Evolutionary conservation across 2,888 invertebrate species (phyloP), one percentile per base, ranked within the genome.

Genomic region (Lasioglossum calceatum): DNA sequence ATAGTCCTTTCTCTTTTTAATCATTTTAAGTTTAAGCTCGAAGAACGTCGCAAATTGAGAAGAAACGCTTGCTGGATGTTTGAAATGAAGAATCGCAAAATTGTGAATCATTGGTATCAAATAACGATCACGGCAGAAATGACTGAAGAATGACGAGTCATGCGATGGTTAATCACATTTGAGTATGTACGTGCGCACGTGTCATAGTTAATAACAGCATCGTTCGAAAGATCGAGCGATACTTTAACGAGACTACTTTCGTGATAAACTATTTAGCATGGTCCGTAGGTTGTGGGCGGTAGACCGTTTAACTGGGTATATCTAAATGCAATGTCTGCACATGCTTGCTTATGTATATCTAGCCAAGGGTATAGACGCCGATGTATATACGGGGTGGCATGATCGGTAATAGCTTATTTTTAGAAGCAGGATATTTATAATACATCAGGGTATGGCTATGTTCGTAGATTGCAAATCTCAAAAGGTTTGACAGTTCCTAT

Each of bases 231-330:
- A 90, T 90, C 85, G 77, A 85, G 73, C 77, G 77, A 81, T 71
- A 83, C 86, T 84, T 88, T 88, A 88, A 88, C 88, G 75, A 82
- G 81, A 75, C 47, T 88, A 90, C 88, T 82, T 86, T 86, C 83
- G 86, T 74, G 90, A 90, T 88, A 84, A 88, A 89, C 82, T 88
- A 90, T 90, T 88, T 88, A 88, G 71, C 83, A 64, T 82, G 81
- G 81, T 79, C 76, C 78, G 79, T 77, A 82, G 80, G 81, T 86
- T 82, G 78, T 71, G 50, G 64, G 74, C 90, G 87, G 87, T 88
- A 82, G 84, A 85, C 71, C 85, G 77, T 89, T 88, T 83, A 85
- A 81, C 54, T 64, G 67, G 73, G 2, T 79, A 79, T 79, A 77
- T 82, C 86, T 81, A 90, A 80, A 86, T 88, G 84, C 77, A 86